Conservation (phyloP, 2,113 vertebrate species). For the Otocyon megalotis region DNA sequence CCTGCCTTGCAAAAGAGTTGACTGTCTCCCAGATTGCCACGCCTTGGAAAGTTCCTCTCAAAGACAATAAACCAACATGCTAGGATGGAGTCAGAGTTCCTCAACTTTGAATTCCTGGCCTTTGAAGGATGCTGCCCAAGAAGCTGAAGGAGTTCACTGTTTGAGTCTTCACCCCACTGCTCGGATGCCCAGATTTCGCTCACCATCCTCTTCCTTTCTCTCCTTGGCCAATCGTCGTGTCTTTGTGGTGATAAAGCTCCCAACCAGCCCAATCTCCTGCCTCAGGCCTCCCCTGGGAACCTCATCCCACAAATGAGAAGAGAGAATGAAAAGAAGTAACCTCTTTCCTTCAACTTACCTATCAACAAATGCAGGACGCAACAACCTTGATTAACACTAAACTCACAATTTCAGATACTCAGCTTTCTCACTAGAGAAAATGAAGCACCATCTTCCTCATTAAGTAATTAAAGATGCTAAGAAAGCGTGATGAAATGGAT, state of each 20-base stretch:
- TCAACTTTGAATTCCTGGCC: background rate
- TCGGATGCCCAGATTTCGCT: background rate
- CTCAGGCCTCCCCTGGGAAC: background rate
- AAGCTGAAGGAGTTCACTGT: background rate
- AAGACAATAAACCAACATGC: background rate
- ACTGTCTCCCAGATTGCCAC: background rate
- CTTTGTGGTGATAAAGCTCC: background rate
- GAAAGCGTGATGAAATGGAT: background rate
- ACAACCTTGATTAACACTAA: background rate
- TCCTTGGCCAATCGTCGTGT: background rate
- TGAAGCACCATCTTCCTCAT: background rate
- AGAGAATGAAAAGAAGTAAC: background rate
- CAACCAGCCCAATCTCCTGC: background rate
- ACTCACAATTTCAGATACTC: constrained; percentile 12
- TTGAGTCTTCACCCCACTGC: background rate
- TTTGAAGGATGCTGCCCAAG: background rate
- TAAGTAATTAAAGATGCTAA: constrained; percentile 24
- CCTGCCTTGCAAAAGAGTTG: background rate
- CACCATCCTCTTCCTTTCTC: background rate
- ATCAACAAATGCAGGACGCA: constrained; percentile 41
- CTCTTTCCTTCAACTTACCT: background rate
- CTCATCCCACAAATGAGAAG: background rate
- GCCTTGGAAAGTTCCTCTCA: background rate
- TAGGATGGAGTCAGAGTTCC: background rate
- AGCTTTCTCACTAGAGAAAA: constrained; percentile 9